Base-by-base conservation (phyloP, 2,113 vertebrate genomes). In the Catharus fuscescens region DNA sequence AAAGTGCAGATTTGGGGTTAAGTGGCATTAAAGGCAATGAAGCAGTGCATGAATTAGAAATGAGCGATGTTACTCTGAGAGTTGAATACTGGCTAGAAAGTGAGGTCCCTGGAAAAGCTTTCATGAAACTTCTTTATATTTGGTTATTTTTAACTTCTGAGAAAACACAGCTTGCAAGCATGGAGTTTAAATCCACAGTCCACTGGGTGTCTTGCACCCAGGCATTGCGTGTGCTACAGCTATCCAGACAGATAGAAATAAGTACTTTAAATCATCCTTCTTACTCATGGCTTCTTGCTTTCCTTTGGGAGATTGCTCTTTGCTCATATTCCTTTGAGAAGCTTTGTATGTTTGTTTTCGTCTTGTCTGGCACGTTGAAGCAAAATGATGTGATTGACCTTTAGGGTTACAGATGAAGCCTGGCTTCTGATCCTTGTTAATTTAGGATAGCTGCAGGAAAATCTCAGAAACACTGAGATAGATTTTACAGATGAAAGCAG, bases 351-450 rank as follows among this genome's bases (percentile, higher is more conserved):
- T 86, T 93, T 93, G 60, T 92, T 92, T 95, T 92, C 0, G 3
- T 95, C 86, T 57, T 48, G 83, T 57, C 40, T 95, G 61, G 59
- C 89, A 57, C 24, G 10, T 50, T 57, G 73, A 89, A 92, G 73
- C 73, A 61, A 81, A 95, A 95, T 82, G 44, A 93, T 65, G 78
- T 73, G 78, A 60, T n/a, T 85, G 89, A 91, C 95, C 89, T 93
- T 92, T 45, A 64, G 53, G 86, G 77, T 89, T 81, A 53, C 10
- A 7, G 44, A 80, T 53, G 40, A 86, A 89, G 50, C 73, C 73
- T 26, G 3, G 25, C 61, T 97, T 95, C 73, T 0, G 1, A 92
- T 84, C 48, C 72, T 74, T 3, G 1, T 84, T 93, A 89, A 66
- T 84, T 81, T 78, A 74, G 44, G 65, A 72, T 84, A 64, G 38